Percentiles rank a stretch among this genome's conserved stretches.
These are phyloP conservation scores for Neotoma lepida DNA, from an alignment of 2,113 vertebrate genomes.

Conservation along the genomic window DNA sequence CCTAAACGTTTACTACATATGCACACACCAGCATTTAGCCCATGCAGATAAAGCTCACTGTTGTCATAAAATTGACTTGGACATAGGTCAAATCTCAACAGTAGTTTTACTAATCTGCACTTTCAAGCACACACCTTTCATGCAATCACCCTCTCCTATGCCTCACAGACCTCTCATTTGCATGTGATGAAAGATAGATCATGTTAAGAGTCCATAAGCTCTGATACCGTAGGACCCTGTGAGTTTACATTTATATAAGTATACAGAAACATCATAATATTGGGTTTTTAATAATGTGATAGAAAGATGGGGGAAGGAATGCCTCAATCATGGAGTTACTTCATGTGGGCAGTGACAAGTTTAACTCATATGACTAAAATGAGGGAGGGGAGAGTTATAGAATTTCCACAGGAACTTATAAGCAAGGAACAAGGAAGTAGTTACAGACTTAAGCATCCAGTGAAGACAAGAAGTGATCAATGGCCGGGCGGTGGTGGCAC, in stretches of 20 bases:
- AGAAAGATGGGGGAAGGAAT: background rate
- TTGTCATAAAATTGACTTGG: background rate
- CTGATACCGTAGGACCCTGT: background rate
- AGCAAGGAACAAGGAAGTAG: background rate
- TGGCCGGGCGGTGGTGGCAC: too few species aligned
- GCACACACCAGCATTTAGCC: background rate
- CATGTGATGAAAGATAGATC: background rate
- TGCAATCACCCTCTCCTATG: background rate
- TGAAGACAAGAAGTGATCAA: background rate
- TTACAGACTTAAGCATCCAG: background rate
- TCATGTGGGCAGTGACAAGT: background rate
- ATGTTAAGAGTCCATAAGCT: background rate
- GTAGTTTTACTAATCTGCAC: background rate
- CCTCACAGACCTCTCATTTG: background rate
- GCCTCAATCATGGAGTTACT: background rate
- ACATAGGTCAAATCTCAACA: background rate
- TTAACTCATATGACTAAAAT: constrained; percentile 17
- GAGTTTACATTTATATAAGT: background rate
- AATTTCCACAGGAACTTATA: background rate
- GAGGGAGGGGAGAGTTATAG: background rate
- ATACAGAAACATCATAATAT: background rate
- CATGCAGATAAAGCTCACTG: background rate
- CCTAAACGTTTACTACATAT: background rate
- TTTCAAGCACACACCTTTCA: background rate
- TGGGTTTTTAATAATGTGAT: constrained; percentile 4